Base-by-base conservation (phyloP, 2,113 vertebrate species). In the Mustela nigripes region DNA sequence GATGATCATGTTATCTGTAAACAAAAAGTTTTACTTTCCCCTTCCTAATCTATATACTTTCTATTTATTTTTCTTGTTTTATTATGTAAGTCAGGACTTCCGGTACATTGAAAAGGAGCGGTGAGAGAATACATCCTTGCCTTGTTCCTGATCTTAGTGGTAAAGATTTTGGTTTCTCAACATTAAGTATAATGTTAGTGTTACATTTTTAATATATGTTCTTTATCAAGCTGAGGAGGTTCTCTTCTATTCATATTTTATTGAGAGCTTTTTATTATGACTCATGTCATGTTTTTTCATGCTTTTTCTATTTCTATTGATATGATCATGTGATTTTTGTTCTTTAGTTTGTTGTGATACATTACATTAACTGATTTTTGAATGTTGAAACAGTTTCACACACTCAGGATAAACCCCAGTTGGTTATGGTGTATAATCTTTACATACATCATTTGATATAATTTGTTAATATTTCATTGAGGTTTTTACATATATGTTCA, bases 221-320 rank as follows among this genome's bases (percentile, higher is more conserved):
- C 63, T 82, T 88, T 83, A 76, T 22, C 11, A 73, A 65, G 45
- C 28, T 60, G 42, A 74, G 15, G 39, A 69, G 58, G 50, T 67
- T 96, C 71, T 81, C 63, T 33, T 58, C 95, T 63, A 92, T 65
- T 88, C 56, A 28, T 36, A 81, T 56, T 83, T 42, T 65, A 58
- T 14, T 67, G 26, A 91, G 31, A 83, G 48, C 16, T 31, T 88
- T 62, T 87, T 63, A 78, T 67, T 65, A 67, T 89, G 28, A 10
- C 11, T 89, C 2, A 22, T 76, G 39, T 48, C 48, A 26, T 19
- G 31, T 11, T 76, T 82, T 76, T 28, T 76, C 74, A 78, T n/a
- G 7, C 3, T 48, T 85, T 80, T 69, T 53, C 33, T 67, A 16
- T 15, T 39, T 79, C 24, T 67, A 53, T 21, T 91, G 16, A 31